Evolutionary conservation across 2,888 invertebrate genomes (phyloP), one percentile per base, ranked within the genome.

Genomic region (Nemotelus pantherinus): DNA sequence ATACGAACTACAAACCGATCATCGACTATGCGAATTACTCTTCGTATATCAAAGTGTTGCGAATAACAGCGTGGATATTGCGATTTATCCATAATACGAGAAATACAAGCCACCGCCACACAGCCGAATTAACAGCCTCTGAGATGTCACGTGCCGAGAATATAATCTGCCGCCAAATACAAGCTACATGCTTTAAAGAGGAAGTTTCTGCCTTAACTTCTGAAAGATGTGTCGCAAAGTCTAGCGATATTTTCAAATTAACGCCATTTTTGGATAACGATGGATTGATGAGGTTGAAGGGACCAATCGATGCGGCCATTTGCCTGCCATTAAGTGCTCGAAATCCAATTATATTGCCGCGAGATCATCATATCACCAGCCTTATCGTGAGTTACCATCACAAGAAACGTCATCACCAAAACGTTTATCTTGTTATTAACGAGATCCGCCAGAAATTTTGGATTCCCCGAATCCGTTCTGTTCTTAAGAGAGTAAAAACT

Each of bases 1-100:
- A 57, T 9, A 9, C 10, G 57, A 63, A 63, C 25, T 3, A 3
- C 4, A 63, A 41, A 25, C 50, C 47, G 10, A 65, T 58, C n/a
- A 74, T 78, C 55, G 58, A 78, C 67, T 65, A 75, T 47, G 3
- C 45, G 4, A 63, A 63, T 3, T 63, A 65, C 10, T 65, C 65
- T 10, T 65, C 65, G 4, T n/a, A n/a, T n/a, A n/a, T n/a, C n/a
- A n/a, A n/a, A n/a, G n/a, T n/a, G n/a, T n/a, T n/a, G n/a, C n/a
- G n/a, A n/a, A n/a, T n/a, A n/a, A n/a, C n/a, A n/a, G n/a, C n/a
- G n/a, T 65, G 7, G n/a, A 2, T 65, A 43, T 57, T 57, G 25
- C 10, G 57, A 10, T 57, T 57, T 7, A 7, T 57, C 10, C 9
- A 6, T 57, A 57, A 57, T 7, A 57, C 57, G 3, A 57, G 57